These are phyloP conservation scores for Marmota monax DNA, from an alignment of 2,113 vertebrate species.

Conservation along the genomic window DNA sequence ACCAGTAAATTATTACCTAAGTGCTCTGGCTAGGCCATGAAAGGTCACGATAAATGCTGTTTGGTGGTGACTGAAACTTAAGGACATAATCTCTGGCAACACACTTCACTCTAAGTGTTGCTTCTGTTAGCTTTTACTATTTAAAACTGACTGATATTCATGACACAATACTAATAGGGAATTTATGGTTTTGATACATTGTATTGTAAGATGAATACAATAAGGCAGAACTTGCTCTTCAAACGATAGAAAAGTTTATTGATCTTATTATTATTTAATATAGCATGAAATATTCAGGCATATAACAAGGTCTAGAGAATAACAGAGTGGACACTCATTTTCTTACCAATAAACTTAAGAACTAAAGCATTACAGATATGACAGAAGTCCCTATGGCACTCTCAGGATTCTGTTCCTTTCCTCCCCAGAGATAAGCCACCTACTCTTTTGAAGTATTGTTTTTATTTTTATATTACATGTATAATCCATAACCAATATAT, in stretches of 20 bases:
- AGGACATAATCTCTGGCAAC: background rate
- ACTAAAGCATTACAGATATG: background rate
- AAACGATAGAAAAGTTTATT: background rate
- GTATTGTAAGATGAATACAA: background rate
- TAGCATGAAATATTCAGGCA: slow-evolving; percentile 24
- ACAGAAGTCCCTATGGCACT: background rate
- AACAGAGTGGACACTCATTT: background rate
- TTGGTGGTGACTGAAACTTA: background rate
- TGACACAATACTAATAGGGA: background rate
- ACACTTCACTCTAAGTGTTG: background rate
- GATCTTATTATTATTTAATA: slow-evolving; percentile 46
- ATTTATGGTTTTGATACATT: background rate
- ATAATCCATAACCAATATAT: slow-evolving; percentile 26
- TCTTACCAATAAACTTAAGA: slow-evolving; percentile 52
- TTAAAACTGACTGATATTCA: background rate
- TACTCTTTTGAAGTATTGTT: background rate
- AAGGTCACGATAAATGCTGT: background rate
- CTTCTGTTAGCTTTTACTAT: background rate
- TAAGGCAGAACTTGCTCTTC: background rate
- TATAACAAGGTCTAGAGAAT: background rate
- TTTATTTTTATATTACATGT: slow-evolving; percentile 9
- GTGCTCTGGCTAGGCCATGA: slow-evolving; percentile 28
- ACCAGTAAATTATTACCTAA: background rate
- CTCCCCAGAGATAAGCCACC: background rate
- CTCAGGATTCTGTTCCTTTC: background rate